Base-by-base conservation (phyloP, 2,797 vertebrate genomes). In the Spinus pinus region DNA sequence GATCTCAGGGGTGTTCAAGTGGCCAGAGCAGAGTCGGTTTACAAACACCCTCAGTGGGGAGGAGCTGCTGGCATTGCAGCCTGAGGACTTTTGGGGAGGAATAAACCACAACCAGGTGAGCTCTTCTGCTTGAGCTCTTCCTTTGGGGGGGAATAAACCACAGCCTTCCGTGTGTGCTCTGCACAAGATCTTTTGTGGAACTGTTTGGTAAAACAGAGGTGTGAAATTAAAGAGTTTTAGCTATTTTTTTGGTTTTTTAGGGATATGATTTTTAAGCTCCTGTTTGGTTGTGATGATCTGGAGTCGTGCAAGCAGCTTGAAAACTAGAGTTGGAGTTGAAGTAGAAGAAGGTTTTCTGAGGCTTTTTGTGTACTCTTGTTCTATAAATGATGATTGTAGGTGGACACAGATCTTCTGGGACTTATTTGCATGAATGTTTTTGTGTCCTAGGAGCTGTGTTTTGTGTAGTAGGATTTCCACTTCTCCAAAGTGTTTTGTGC, bases 381-480 rank as follows among this genome's bases (percentile, higher is more conserved):
- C 24, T 81, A n/a, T 64, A 89, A 67, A 64, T 93, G 44, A 13
- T 49, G 27, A 27, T 47, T 84, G 57, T 74, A 91, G 57, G 33
- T 86, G 42, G 50, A 70, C 50, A 24, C 37, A 74, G 49, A 64
- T 69, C 62, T 92, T 66, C 47, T 78, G 61, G 69, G 65, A 56
- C 23, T 75, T 56, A 53, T 79, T 78, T 86, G 62, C 24, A 33
- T 74, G 3, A 56, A 23, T 51, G 35, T n/a, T 86, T 80, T 67
- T 47, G 13, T 62, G 27, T 18, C 42, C n/a, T 6, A 61, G 64
- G 27, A 80, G 39, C 39, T 44, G 23, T 33, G 72, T 8, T 70
- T 65, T 58, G 16, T 56, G 39, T 35, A 57, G 62, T 10, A 30
- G 42, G 28, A 58, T 70, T 51, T 82, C 58, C 5, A 33, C 4